Conservation (phyloP, 2,113 vertebrate genomes). For the Ceuthmochares aereus region DNA sequence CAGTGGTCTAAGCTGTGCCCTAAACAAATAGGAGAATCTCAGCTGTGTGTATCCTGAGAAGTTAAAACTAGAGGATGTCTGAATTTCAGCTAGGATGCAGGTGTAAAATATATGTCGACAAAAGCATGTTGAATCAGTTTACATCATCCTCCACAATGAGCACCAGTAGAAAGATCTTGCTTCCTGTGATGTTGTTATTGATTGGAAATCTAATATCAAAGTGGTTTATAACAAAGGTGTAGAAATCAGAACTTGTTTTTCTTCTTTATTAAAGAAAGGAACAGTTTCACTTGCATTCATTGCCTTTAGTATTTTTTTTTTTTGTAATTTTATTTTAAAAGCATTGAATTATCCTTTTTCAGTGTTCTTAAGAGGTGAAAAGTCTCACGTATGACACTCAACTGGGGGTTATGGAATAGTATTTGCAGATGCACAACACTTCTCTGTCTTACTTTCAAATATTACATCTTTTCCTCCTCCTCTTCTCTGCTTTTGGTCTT, state of each 20-base stretch:
- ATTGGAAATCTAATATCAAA: neutral
- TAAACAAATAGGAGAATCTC: neutral
- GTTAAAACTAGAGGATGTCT: neutral
- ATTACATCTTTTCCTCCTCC: neutral
- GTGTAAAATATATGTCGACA: neutral
- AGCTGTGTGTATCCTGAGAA: neutral
- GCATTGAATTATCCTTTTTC: neutral
- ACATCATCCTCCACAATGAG: neutral
- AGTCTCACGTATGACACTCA: neutral
- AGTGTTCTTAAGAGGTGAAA: neutral
- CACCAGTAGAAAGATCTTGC: neutral
- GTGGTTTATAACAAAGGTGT: neutral
- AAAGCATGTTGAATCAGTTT: neutral
- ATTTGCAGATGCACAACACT: neutral
- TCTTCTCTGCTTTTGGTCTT: neutral
- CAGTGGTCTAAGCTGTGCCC: neutral
- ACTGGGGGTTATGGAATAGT: rapidly evolving
- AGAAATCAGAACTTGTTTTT: neutral
- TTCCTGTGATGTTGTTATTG: neutral
- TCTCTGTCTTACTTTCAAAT: neutral
- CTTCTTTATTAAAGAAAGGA: neutral
- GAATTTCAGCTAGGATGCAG: neutral
- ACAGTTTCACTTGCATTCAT: neutral
- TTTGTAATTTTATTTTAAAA: neutral
- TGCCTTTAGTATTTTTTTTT: neutral